Conservation (phyloP, 2,113 vertebrate species). For the Bufo gargarizans region DNA sequence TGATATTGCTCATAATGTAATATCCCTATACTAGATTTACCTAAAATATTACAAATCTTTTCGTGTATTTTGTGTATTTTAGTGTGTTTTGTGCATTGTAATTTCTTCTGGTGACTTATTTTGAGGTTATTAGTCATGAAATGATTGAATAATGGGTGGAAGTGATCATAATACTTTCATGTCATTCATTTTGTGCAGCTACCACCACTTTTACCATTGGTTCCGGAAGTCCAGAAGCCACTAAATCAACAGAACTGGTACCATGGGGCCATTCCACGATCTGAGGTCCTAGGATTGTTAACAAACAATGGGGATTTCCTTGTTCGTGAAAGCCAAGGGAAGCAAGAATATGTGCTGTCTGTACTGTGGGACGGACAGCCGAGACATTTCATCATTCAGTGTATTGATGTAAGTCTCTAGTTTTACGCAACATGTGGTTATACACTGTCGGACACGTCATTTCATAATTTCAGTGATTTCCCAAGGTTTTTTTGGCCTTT, state of each 20-base stretch:
- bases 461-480: not conserved
- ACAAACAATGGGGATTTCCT: constrained; percentile 85
- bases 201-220: constrained; percentile 68
- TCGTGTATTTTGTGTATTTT: not conserved
- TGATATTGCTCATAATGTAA: not conserved
- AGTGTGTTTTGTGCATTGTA: not conserved
- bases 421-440: too few relatives aligned
- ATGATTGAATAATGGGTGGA: not conserved
- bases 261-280: constrained; percentile 89
- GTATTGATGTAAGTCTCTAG: constrained; percentile 75
- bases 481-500: not conserved
- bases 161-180: not conserved
- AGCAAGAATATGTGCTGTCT: constrained; percentile 89
- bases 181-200: constrained; percentile 68
- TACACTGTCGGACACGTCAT: not conserved
- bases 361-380: constrained; percentile 85
- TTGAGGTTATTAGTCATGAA: not conserved
- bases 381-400: constrained; percentile 95
- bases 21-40: too few relatives aligned
- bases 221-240: constrained; percentile 84
- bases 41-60: not conserved
- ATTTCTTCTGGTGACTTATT: too few relatives aligned
- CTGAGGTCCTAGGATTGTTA: constrained; percentile 86
- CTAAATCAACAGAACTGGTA: constrained; percentile 92
- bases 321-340: constrained; percentile 94